Conservation (phyloP, 1,140 invertebrate genomes). For the Bathynomus jamesi region DNA sequence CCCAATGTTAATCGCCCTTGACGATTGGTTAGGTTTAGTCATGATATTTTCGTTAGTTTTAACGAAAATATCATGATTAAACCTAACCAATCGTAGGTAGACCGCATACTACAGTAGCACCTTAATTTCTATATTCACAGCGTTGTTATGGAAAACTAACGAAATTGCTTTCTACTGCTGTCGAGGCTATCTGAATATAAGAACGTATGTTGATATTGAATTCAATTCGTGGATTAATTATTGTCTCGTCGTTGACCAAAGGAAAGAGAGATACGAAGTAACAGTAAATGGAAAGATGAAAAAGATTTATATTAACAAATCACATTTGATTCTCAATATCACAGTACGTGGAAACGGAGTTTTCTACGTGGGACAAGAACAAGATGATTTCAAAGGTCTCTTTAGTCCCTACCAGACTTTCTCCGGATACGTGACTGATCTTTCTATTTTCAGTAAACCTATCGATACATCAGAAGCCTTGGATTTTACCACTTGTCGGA, state of each 20-base stretch:
- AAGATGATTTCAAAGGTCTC: constrained; percentile 10
- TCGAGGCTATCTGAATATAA: background rate
- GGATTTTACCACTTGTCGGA: background rate
- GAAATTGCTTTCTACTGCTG: background rate
- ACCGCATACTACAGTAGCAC: too few species aligned
- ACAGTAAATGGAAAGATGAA: background rate
- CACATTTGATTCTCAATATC: background rate
- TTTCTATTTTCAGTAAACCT: background rate
- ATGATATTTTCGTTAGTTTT: too few species aligned
- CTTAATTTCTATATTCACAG: too few species aligned
- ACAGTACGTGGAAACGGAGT: constrained; percentile 4
- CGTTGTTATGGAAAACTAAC: background rate
- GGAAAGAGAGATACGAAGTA: background rate
- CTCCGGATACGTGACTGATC: background rate
- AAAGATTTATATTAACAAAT: background rate
- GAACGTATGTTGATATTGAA: background rate
- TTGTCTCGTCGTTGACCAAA: background rate
- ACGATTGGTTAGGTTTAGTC: too few species aligned
- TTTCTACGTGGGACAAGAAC: constrained; percentile 10
- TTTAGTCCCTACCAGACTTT: background rate
- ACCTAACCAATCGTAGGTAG: too few species aligned
- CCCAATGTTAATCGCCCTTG: too few species aligned
- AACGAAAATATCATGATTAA: too few species aligned
- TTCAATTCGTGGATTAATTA: background rate
- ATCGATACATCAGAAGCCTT: background rate